A percentile compares a stretch with the other conserved stretches of the same genome.
phyloP scores from a whole-genome alignment of 2,888 invertebrate genomes.

The Megaustenia siamemsis region DNA sequence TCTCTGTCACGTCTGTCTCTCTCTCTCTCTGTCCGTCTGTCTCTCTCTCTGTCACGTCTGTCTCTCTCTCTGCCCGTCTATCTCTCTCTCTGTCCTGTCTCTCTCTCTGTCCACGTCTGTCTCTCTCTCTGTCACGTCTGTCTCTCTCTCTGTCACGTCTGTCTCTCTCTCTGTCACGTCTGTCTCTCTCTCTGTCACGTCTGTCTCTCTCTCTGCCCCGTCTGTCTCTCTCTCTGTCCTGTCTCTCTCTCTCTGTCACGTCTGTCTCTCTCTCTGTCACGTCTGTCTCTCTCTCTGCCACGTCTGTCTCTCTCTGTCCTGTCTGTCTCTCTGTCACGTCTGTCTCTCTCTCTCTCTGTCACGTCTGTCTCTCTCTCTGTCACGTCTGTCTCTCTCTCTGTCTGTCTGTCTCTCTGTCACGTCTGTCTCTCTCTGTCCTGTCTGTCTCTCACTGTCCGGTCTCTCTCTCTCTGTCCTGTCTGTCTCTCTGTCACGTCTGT shows the following conservation, averaged over 20 bases:
- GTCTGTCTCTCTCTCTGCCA: too few species aligned
- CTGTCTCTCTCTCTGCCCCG: too few species aligned
- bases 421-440: neutral
- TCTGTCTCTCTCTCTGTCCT: too few species aligned
- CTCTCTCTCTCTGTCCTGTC: neutral
- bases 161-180: too few species aligned
- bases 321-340: neutral
- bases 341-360: neutral
- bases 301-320: neutral
- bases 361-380: neutral
- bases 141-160: too few species aligned
- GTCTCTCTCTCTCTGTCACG: too few species aligned
- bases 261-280: too few species aligned
- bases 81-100: neutral
- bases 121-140: too few species aligned
- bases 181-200: too few species aligned
- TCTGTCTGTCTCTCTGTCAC: neutral
- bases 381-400: neutral
- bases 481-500: neutral
- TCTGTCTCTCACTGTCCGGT: neutral
- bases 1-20: too few species aligned
- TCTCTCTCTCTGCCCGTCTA: neutral
- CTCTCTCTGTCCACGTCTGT: neutral
- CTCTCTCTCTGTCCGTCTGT: neutral
- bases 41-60: neutral